Percentiles rank a stretch among this genome's conserved stretches.
These are phyloP conservation scores for Mus spicilegus DNA, from an alignment of 2,113 vertebrate species.

Conservation along the genomic window DNA sequence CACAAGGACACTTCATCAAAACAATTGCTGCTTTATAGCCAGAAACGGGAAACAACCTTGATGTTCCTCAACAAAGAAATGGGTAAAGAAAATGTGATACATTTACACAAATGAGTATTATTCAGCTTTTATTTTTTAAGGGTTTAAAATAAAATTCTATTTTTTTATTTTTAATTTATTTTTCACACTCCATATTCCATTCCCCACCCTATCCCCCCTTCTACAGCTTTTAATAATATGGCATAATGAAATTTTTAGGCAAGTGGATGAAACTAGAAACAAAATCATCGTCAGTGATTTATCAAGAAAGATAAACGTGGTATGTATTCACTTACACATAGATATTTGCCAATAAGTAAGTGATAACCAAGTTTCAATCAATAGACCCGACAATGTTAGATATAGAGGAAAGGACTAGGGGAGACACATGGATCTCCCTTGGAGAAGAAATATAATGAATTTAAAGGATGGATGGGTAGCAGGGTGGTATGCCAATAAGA, in stretches of 20 bases:
- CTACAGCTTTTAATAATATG: not conserved
- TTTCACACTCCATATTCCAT: too few species aligned
- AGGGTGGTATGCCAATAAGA: not conserved
- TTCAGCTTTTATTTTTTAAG: not conserved
- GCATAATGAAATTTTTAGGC: not conserved
- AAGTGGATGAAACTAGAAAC: not conserved
- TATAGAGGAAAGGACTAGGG: not conserved
- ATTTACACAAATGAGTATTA: not conserved
- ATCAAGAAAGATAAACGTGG: not conserved
- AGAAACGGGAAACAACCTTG: not conserved
- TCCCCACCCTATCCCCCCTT: too few species aligned
- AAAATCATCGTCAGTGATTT: not conserved
- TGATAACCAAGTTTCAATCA: not conserved
- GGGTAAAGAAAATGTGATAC: not conserved
- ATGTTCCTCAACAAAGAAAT: not conserved
- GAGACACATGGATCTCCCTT: not conserved
- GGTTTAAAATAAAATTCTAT: too few species aligned
- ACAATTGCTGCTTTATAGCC: not conserved
- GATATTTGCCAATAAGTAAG: not conserved
- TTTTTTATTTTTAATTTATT: too few species aligned
- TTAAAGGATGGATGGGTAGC: not conserved
- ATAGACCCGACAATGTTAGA: not conserved
- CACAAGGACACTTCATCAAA: not conserved
- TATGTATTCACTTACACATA: not conserved
- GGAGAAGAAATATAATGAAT: not conserved